Percentiles rank a stretch among this genome's conserved stretches.
phyloP scores from a whole-genome alignment of 2,888 invertebrate genomes.

The Drosophila anceps region DNA sequence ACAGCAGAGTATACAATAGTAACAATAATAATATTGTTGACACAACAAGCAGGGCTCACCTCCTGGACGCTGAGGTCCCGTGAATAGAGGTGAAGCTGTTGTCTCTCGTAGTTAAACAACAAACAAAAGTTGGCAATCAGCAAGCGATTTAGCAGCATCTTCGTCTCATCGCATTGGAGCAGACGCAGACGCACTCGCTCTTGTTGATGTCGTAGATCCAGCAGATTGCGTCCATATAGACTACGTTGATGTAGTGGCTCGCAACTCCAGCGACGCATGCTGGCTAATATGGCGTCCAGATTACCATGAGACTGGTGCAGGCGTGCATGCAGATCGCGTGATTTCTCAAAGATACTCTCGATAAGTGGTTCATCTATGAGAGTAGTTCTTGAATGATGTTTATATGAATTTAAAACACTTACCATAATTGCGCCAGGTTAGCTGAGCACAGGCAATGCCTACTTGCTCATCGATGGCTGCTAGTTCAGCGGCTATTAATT shows the following conservation, averaged over 20 bases:
- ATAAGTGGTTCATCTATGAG: constrained; percentile 72
- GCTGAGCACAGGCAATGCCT: constrained; percentile 88
- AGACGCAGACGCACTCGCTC: constrained; percentile 77
- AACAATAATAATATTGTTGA: constrained; percentile 14
- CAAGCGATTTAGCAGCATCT: constrained; percentile 76
- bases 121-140: constrained; percentile 82
- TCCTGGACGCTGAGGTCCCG: constrained; percentile 74
- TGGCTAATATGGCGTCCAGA: constrained; percentile 87
- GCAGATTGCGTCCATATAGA: constrained; percentile 77
- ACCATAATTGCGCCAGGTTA: constrained; percentile 94
- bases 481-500: constrained; percentile 92
- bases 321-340: constrained; percentile 71
- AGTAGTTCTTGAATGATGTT: background rate
- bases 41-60: constrained; percentile 50
- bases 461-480: constrained; percentile 90
- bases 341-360: constrained; percentile 70
- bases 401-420: constrained; percentile 68
- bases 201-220: constrained; percentile 81
- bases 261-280: constrained; percentile 90
- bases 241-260: constrained; percentile 92
- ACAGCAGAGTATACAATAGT: constrained; percentile 34
- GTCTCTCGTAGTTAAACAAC: constrained; percentile 77
- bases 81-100: constrained; percentile 65
- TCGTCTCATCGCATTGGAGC: constrained; percentile 80
- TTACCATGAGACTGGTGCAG: constrained; percentile 87